A percentile compares a stretch with the other conserved stretches of the same genome.
phyloP scores from a whole-genome alignment of 2,797 vertebrate species.

The Propithecus deckenii region DNA sequence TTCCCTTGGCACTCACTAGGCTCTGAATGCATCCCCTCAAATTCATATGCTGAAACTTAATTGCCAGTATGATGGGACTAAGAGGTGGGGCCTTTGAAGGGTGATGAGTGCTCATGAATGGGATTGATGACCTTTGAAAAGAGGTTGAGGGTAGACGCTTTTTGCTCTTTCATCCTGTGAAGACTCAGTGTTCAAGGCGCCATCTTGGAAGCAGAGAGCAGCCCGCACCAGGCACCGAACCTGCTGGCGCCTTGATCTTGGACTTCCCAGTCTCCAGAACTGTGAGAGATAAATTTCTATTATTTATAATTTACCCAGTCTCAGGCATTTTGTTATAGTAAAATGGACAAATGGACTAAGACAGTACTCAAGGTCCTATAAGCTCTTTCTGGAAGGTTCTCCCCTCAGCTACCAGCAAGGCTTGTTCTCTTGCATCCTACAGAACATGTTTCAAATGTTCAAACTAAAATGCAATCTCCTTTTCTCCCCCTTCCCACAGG shows the following conservation, averaged over 20 bases:
- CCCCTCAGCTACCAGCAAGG: neutral
- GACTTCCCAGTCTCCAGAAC: neutral
- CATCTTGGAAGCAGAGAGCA: neutral
- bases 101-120: no score
- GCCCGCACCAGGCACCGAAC: neutral
- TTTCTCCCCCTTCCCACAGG: fast-evolving
- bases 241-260: no score
- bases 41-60: neutral
- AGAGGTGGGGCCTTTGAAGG: no score
- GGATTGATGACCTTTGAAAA: neutral
- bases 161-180: neutral
- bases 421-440: neutral
- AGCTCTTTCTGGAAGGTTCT: neutral
- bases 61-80: no score
- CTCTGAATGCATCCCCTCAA: neutral
- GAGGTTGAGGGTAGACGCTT: neutral
- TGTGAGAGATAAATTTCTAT: neutral
- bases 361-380: neutral
- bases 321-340: neutral
- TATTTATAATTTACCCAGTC: neutral
- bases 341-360: neutral
- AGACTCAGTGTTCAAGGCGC: no score
- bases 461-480: no score
- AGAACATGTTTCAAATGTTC: neutral
- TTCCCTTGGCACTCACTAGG: neutral